Evolutionary conservation across 2,797 vertebrate genomes (phyloP), one percentile per base, ranked within the genome.

Genomic region (Phrynocephalus vlangalii): DNA sequence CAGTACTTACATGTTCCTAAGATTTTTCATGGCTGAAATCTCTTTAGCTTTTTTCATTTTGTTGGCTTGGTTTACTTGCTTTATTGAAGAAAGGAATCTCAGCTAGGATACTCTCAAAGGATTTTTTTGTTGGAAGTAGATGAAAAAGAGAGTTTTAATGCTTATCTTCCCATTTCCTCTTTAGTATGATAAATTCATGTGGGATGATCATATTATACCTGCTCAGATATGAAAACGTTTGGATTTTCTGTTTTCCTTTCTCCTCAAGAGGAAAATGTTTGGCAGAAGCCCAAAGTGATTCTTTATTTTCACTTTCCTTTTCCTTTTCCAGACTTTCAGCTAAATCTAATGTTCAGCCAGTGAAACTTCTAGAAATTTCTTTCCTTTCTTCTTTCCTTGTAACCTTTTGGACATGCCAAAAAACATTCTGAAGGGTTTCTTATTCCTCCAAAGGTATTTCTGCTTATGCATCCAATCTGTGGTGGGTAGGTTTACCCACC

Each of bases 81-180:
- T 79, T 26, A 75, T 44, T 79, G 68, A 82, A 73, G 52, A 72
- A 80, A 86, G 48, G 4, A 60, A 56, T 5, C 56, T 82, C 26
- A 50, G 26, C 68, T 79, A 44, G 67, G n/a, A 16, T 9, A 38
- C 44, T 68, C n/a, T 73, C 70, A 85, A 52, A 81, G 44, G 66
- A 44, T 28, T 73, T 75, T 73, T 22, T 50, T 52, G 5, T 76
- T 88, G 78, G 71, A 71, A 38, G 5, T 15, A 70, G 70, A 79
- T 80, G n/a, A 80, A 68, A 67, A 73, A 33, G 7, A 7, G 1
- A 10, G 8, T 22, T 84, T n/a, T 81, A 78, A 26, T 84, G 26
- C 75, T 78, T 79, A 44, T 75, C n/a, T 84, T 50, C 56, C 38
- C 68, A 79, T n/a, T 84, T 79, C 77, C 44, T 84, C 83, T 68